A percentile compares a stretch with the other conserved stretches of the same genome.
phyloP scores from a whole-genome alignment of 2,113 vertebrate genomes.

The Chloropsis hardwickii region DNA sequence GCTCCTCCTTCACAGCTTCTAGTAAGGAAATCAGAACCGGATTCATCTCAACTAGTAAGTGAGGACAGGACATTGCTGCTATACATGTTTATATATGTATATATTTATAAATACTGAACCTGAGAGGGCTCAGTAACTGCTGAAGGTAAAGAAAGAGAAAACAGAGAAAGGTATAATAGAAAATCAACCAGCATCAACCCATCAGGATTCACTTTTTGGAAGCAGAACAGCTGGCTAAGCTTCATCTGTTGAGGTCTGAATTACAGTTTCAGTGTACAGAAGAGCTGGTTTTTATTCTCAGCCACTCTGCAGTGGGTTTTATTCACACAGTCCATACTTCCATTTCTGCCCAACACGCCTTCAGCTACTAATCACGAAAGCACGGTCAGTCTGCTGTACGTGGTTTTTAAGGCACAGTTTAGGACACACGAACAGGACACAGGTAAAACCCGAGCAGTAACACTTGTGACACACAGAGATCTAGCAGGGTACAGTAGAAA shows the following conservation, averaged over 20 bases:
- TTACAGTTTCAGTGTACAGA: background rate
- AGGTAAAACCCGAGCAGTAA: background rate
- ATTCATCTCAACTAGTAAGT: background rate
- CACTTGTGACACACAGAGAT: background rate
- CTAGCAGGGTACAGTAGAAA: too few relatives aligned
- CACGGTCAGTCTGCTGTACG: background rate
- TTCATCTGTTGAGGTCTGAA: background rate
- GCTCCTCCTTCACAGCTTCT: background rate
- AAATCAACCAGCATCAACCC: background rate
- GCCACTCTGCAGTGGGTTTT: background rate
- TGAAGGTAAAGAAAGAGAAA: background rate
- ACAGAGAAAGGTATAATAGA: accelerated
- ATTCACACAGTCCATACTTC: background rate
- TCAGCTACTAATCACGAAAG: background rate
- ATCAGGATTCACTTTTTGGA: background rate
- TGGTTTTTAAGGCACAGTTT: background rate
- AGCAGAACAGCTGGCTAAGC: background rate
- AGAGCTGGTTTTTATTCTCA: background rate
- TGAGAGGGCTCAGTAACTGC: background rate
- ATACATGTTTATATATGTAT: background rate
- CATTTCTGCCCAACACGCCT: background rate
- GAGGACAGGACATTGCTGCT: background rate
- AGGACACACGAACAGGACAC: background rate
- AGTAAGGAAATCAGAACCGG: background rate
- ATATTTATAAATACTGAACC: background rate